Evolutionary conservation across 2,888 invertebrate species (phyloP), one percentile per base, ranked within the genome.

Genomic region (Deilephila elpenor): DNA sequence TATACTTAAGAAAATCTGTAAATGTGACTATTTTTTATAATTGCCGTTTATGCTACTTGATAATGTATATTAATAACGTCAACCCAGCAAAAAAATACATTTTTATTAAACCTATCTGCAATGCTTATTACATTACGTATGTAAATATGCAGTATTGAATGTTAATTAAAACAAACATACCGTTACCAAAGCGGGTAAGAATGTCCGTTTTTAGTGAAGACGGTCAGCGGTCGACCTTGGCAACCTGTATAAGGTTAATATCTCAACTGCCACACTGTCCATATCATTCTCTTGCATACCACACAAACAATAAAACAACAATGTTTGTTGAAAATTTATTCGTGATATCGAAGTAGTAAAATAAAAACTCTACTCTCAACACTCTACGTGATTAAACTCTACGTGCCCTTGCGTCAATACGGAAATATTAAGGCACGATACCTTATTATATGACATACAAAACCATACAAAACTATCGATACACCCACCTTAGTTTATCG

Each of bases 311-410:
- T 83, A 82, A 87, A 84, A 85, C 77, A 75, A 70, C 72, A 56
- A 56, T 56, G n/a, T 88, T 90, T 89, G 88, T 91, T 89, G 80
- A 93, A 92, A 93, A 90, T 91, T 89, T 93, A 93, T 93, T 93
- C 85, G 91, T 93, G 93, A 92, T 90, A 82, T 80, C 83, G 78
- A 85, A 88, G 88, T 93, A 93, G 81, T 93, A 92, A 93, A 93
- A 93, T 92, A 92, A 92, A 88, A 89, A 86, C 85, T 73, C 72
- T 73, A 73, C 56, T 59, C 44, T 44, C 64, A 67, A 74, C 71
- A 71, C 71, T 53, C 72, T 62, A 62, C 17, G 56, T 73, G 67
- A 73, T 64, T 62, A 44, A 73, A 59, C 51, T 59, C 72, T 71
- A 73, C 59, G 75, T 77, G 77, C 76, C 76, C 76, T 76, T 59